Percentiles rank a stretch among this genome's conserved stretches.
Evolutionary conservation across 2,113 vertebrate genomes (phyloP).

Genomic region (Chascanopsetta lugubris): DNA sequence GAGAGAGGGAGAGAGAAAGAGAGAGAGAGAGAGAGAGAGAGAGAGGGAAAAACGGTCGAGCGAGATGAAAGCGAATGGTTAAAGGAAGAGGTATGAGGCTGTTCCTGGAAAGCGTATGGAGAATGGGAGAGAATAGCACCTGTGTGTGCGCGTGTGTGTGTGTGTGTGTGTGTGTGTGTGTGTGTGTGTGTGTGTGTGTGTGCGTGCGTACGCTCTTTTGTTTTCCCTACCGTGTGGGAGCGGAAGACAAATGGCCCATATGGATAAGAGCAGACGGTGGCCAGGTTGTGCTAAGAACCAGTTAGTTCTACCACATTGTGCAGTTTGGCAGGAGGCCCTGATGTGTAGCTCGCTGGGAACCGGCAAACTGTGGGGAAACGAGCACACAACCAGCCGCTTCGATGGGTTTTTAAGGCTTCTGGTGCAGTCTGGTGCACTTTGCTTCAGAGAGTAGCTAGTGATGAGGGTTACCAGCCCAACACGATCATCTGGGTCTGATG

Average conservation of each 20-base stretch:
- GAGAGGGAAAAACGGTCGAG: background rate
- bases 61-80: background rate
- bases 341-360: constrained; percentile 65
- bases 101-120: constrained; percentile 9
- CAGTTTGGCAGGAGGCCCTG: constrained; percentile 63
- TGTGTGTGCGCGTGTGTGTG: too few species aligned
- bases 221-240: constrained; percentile 34
- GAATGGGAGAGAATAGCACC: too few species aligned
- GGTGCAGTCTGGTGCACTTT: constrained; percentile 21
- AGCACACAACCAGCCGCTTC: constrained; percentile 24
- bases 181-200: background rate
- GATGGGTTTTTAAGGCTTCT: constrained; percentile 38
- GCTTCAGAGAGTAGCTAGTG: background rate
- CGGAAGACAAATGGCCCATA: constrained; percentile 57
- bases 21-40: background rate
- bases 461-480: too few species aligned
- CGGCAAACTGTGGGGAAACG: constrained; percentile 57
- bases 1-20: background rate
- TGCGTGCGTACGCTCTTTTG: constrained; percentile 14
- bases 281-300: constrained; percentile 63
- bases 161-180: background rate
- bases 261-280: constrained; percentile 66
- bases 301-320: constrained; percentile 69
- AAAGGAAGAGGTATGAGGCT: background rate
- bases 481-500: too few species aligned